These are phyloP conservation scores for Anas acuta DNA, from an alignment of 2,797 vertebrate genomes.

Conservation along the genomic window DNA sequence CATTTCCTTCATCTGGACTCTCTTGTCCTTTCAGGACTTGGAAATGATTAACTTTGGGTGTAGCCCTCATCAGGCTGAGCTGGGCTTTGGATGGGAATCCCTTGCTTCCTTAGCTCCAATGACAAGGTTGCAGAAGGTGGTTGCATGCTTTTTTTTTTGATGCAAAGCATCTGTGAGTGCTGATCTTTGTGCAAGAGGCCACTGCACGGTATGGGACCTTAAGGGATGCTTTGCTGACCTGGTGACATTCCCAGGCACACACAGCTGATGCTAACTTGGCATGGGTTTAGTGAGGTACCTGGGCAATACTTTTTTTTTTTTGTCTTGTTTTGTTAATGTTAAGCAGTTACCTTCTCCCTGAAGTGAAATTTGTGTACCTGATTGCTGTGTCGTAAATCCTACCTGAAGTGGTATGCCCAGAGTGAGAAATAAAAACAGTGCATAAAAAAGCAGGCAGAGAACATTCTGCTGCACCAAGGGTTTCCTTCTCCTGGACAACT, in stretches of 20 bases:
- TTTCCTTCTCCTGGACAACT: background rate
- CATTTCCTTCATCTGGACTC: background rate
- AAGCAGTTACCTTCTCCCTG: background rate
- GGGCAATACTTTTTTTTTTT: background rate
- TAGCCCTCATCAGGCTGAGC: background rate
- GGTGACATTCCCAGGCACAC: background rate
- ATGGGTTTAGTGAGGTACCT: background rate
- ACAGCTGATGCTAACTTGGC: background rate
- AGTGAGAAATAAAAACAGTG: background rate
- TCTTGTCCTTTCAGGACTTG: background rate
- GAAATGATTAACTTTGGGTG: background rate
- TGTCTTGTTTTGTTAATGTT: constrained; percentile 28
- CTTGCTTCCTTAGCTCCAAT: background rate
- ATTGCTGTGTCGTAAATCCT: background rate
- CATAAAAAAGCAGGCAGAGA: background rate
- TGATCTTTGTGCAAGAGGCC: background rate
- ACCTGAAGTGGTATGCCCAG: background rate
- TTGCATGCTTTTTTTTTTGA: background rate
- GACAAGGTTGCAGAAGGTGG: background rate
- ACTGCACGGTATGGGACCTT: background rate
- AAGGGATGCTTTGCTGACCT: background rate
- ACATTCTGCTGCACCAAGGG: background rate
- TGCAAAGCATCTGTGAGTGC: background rate
- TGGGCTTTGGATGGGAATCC: background rate
- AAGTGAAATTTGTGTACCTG: background rate